These are phyloP conservation scores for Drosophila anomelani DNA, from an alignment of 2,888 invertebrate species.

Conservation along the genomic window DNA sequence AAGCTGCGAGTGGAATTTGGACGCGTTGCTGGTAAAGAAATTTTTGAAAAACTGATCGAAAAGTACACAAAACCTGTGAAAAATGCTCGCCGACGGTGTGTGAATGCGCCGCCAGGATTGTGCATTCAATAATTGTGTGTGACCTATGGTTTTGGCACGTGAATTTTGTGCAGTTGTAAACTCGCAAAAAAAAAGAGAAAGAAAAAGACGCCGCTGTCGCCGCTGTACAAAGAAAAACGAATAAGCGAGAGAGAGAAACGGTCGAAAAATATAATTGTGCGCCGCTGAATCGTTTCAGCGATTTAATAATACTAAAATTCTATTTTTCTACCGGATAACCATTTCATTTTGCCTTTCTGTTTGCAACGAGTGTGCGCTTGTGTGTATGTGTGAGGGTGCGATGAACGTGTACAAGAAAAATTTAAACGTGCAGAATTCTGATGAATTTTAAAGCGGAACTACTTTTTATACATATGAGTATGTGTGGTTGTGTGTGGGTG, in stretches of 20 bases:
- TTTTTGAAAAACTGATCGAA: slow-evolving; percentile 72
- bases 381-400: slow-evolving; percentile 56
- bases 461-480: slow-evolving; percentile 28
- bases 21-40: slow-evolving; percentile 84
- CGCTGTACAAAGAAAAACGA: slow-evolving; percentile 65
- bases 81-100: slow-evolving; percentile 56
- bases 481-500: slow-evolving; percentile 29
- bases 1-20: slow-evolving; percentile 84
- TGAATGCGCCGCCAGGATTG: slow-evolving; percentile 51
- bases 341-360: slow-evolving; percentile 54
- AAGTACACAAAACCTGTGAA: slow-evolving; percentile 58
- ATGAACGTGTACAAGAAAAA: slow-evolving; percentile 75
- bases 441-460: slow-evolving; percentile 72
- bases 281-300: slow-evolving; percentile 45
- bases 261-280: slow-evolving; percentile 58
- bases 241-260: slow-evolving; percentile 54
- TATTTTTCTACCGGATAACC: slow-evolving; percentile 42
- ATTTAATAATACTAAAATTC: slow-evolving; percentile 51
- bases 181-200: slow-evolving; percentile 65
- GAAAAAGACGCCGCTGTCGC: slow-evolving; percentile 58
- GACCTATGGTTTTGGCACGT: slow-evolving; percentile 68
- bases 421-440: slow-evolving; percentile 74
- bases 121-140: slow-evolving; percentile 59
- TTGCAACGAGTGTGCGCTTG: slow-evolving; percentile 52
- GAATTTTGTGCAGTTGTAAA: slow-evolving; percentile 68